Base-by-base conservation (phyloP, 2,797 vertebrate genomes). In the Acropternis orthonyx region DNA sequence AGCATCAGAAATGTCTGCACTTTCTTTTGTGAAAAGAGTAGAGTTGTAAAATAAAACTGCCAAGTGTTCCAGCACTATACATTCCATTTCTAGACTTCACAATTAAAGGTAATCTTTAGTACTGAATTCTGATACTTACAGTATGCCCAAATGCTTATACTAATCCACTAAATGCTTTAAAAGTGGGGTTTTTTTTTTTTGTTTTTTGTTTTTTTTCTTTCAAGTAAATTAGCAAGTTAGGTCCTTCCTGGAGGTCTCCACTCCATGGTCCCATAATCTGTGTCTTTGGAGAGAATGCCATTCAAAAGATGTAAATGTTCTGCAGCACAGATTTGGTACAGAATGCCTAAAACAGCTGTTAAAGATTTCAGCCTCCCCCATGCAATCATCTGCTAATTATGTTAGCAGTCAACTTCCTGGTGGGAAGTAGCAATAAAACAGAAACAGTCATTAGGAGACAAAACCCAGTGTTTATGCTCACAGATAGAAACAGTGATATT, bases 361-460 rank as follows among this genome's bases (percentile, higher is more conserved):
- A 69, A 85, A 88, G 67, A 93, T 89, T 94, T 92, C 88, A 92
- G 59, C 86, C 77, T 93, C 84, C 92, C 63, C 88, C 77, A 2
- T 85, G 92, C 89, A 95, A 81, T 96, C 93, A 95, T 96, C 87
- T 78, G 79, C 89, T 96, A 94, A 97, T 95, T 96, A 94, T 92
- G 93, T 92, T 96, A 95, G 80, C 90, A 90, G 95, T 94, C 92
- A 94, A 43, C 93, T 96, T 96, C 96, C 88, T 90, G 71, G 95
- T 95, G 95, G 94, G 95, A 97, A 93, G 92, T 79, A 93, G 89
- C 91, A 93, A 89, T 92, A 90, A 93, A 96, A 95, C 89, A 95
- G 96, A 97, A 97, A 93, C 88, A 93, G 73, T 94, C 91, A 96
- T 96, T 96, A 95, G 79, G 79, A 92, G 73, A 92, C 80, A 90